Base-by-base conservation (phyloP, 2,888 invertebrate species). In the Machimus atricapillus region DNA sequence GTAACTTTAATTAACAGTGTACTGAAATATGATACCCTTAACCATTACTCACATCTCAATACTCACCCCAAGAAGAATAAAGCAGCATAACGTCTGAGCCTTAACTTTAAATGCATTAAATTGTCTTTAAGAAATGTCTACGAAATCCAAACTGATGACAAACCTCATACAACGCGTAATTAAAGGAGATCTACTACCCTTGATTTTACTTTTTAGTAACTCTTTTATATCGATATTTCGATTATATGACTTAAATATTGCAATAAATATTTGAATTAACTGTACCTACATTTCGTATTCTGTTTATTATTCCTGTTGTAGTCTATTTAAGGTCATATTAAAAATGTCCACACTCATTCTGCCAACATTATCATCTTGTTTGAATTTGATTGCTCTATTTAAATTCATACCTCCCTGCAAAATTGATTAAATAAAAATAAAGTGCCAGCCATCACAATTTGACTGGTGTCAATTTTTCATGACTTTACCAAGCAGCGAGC, bases 381-480 rank as follows among this genome's bases (percentile, higher is more conserved):
- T n/a, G 52, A 16, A 52, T 52, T 66, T 79, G 79, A 79, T 79
- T 79, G 79, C 79, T 79, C 52, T 79, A 79, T 79, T 79, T 79
- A 79, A 79, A 79, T 79, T 79, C 79, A 66, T 19, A 12, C 58
- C 34, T 19, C 66, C 66, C 58, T 27, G 34, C 37, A 66, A 66
- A 83, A 83, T 83, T 83, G 58, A 83, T 83, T 83, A 83, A 83
- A 83, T 83, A 83, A 83, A 83, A 83, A 83, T 83, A 83, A 83
- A 83, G 43, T 52, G 66, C 37, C 58, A 56, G 82, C 34, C 82
- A 66, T 58, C 66, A 83, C 82, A 83, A 23, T 83, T 66, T 83
- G 82, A 83, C 40, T 83, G 66, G 46, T 40, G 16, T 58, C 82
- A 83, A 83, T 83, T 83, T 83, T 66, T 83, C 82, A 83, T 66